Evolutionary conservation across 2,113 vertebrate species (phyloP).

Genomic region (Cavia aperea): DNA sequence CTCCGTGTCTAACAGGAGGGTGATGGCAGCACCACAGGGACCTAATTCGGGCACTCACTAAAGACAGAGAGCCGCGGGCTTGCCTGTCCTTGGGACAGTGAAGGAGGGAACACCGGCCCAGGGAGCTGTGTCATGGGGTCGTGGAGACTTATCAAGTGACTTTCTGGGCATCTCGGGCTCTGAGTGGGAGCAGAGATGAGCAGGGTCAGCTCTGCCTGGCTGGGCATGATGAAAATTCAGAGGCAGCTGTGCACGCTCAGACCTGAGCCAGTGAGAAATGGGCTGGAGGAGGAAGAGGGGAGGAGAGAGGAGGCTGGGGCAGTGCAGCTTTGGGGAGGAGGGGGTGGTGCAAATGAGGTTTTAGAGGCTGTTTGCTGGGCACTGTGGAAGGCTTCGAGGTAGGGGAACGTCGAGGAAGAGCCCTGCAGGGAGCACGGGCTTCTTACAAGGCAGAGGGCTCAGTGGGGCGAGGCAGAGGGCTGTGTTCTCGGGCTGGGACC

Average conservation of each 20-base stretch:
- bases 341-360: background rate
- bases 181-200: background rate
- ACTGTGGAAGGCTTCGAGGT: background rate
- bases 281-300: background rate
- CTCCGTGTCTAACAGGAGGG: background rate
- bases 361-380: background rate
- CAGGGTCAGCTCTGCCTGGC: background rate
- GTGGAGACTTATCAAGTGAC: background rate
- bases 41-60: accelerated
- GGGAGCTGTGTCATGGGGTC: background rate
- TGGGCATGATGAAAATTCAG: background rate
- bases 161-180: background rate
- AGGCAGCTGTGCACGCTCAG: background rate
- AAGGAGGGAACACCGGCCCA: background rate
- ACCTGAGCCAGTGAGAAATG: background rate
- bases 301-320: background rate
- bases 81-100: background rate
- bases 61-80: background rate
- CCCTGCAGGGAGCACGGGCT: background rate
- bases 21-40: background rate
- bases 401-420: background rate
- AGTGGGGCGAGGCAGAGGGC: background rate
- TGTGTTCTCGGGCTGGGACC: background rate
- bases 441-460: background rate
- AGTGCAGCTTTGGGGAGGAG: no score